These are phyloP conservation scores for Heterodera filipjevi DNA, from an alignment of 2,888 invertebrate species.

Conservation along the genomic window DNA sequence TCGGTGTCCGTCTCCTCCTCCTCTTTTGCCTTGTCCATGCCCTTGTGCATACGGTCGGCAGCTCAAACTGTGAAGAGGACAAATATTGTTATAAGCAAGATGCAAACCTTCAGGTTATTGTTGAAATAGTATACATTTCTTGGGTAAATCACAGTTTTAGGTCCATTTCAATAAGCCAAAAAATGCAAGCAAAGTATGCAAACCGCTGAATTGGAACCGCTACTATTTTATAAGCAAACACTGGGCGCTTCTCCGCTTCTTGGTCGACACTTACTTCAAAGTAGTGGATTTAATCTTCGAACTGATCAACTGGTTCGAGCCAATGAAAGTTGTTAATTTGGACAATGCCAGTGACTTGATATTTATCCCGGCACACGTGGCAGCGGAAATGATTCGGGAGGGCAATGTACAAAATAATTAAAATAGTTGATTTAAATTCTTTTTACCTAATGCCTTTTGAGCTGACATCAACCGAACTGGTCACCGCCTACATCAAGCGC, in stretches of 20 bases:
- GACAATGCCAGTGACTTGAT: slow-evolving; percentile 15
- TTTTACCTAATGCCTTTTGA: slow-evolving; percentile 17
- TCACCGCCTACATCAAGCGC: slow-evolving; percentile 40
- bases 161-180: no score
- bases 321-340: not conserved
- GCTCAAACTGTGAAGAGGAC: no score
- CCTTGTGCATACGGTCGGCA: no score
- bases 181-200: no score
- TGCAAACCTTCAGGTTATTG: no score
- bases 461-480: slow-evolving; percentile 30
- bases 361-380: slow-evolving; percentile 24
- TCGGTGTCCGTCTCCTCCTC: no score
- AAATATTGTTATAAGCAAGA: no score
- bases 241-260: slow-evolving; percentile 18
- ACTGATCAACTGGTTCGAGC: slow-evolving; percentile 16
- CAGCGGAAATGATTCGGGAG: slow-evolving; percentile 29
- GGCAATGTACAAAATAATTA: not conserved
- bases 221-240: not conserved
- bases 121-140: no score
- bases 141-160: no score
- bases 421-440: not conserved
- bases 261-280: slow-evolving; percentile 24
- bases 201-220: not conserved
- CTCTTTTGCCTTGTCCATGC: no score
- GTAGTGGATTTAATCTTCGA: slow-evolving; percentile 21